Conservation (phyloP, 2,113 vertebrate genomes). For the Aegotheles bennettii region DNA sequence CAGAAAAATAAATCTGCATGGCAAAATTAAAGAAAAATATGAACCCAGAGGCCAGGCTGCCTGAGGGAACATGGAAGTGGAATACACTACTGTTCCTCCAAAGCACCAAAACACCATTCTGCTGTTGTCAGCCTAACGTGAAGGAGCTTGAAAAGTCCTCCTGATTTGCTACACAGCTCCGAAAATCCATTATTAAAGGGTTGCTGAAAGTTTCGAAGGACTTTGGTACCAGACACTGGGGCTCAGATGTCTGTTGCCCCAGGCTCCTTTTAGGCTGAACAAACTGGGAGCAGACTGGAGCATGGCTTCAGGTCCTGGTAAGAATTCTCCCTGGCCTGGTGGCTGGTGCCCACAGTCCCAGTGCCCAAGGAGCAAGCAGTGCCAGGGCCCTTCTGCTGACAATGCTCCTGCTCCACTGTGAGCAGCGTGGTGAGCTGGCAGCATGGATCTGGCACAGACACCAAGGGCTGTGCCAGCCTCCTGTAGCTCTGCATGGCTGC, state of each 20-base stretch:
- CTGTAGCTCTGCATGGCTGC: background rate
- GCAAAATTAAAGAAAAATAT: background rate
- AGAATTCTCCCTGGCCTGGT: background rate
- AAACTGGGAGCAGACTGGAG: background rate
- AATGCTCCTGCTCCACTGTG: background rate
- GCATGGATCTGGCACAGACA: background rate
- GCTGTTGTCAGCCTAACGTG: background rate
- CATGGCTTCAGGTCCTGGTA: background rate
- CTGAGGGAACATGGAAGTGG: background rate
- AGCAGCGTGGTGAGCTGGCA: background rate
- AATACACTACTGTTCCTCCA: background rate
- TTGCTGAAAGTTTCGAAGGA: background rate
- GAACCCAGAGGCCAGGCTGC: background rate
- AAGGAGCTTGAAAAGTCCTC: background rate
- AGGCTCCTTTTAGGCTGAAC: background rate
- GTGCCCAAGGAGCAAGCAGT: background rate
- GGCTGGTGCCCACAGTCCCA: background rate
- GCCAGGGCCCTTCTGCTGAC: background rate
- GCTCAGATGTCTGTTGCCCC: background rate
- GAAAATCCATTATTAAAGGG: background rate
- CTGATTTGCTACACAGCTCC: background rate
- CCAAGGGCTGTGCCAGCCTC: background rate
- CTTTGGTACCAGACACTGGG: background rate
- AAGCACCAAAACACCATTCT: background rate
- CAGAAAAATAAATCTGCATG: background rate